Evolutionary conservation across 2,113 vertebrate species (phyloP).

Genomic region (Pedionomus torquatus): DNA sequence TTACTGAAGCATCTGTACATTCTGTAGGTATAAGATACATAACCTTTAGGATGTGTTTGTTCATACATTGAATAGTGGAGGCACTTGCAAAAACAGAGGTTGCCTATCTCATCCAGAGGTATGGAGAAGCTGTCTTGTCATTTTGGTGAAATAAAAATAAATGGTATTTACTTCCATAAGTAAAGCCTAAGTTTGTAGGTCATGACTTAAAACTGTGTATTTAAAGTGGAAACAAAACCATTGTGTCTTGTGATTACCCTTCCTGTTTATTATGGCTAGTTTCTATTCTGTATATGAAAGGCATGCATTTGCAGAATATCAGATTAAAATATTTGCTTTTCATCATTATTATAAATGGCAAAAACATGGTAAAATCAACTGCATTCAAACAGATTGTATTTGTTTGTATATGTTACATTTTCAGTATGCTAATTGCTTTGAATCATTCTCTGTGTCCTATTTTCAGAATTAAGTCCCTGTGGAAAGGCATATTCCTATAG

Average conservation of each 20-base stretch:
- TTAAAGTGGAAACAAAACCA: neutral
- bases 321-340: neutral
- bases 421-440: constrained; percentile 13
- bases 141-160: neutral
- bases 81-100: neutral
- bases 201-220: neutral
- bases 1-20: fast-evolving
- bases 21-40: fast-evolving
- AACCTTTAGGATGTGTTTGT: neutral
- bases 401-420: constrained; percentile 16
- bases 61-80: fast-evolving
- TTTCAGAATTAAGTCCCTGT: constrained; percentile 40
- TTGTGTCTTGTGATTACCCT: neutral
- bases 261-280: neutral
- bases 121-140: neutral
- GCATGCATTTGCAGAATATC: neutral
- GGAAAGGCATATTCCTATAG: neutral
- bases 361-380: neutral
- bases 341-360: neutral
- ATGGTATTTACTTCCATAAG: neutral
- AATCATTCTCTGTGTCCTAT: constrained; percentile 15
- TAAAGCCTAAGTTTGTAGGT: neutral
- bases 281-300: neutral
- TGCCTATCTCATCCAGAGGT: neutral
- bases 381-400: constrained; percentile 12